These are phyloP conservation scores for Salminus brasiliensis DNA, from an alignment of 2,113 vertebrate genomes.

Conservation along the genomic window DNA sequence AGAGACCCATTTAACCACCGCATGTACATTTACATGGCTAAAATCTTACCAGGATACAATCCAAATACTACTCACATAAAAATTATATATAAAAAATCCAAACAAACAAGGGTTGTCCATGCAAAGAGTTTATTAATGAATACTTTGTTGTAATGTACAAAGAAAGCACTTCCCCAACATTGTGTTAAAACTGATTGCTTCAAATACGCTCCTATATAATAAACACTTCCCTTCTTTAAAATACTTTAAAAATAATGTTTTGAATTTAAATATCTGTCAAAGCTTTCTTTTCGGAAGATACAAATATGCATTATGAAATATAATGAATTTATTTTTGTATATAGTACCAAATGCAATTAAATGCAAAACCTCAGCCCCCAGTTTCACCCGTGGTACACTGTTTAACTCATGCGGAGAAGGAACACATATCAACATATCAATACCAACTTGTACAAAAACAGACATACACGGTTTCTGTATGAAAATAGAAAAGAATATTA, in stretches of 20 bases:
- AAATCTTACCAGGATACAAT: too few species aligned
- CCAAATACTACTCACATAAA: too few species aligned
- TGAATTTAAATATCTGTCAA: slow-evolving; percentile 78
- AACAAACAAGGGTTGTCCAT: slow-evolving; percentile 64
- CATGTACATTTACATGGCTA: too few species aligned
- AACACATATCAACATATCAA: slow-evolving; percentile 44
- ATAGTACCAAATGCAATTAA: slow-evolving; percentile 80
- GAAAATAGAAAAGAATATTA: slow-evolving; percentile 79
- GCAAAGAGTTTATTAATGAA: slow-evolving; percentile 82
- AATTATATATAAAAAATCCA: too few species aligned
- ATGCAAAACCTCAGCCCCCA: slow-evolving; percentile 69
- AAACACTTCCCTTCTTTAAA: slow-evolving; percentile 74
- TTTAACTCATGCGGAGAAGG: slow-evolving; percentile 72
- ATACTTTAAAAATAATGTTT: slow-evolving; percentile 78
- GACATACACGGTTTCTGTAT: slow-evolving; percentile 76
- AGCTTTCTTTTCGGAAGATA: slow-evolving; percentile 70
- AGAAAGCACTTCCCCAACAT: slow-evolving; percentile 62
- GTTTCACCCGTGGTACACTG: slow-evolving; percentile 62
- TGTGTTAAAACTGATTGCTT: slow-evolving; percentile 69
- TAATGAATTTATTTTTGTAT: slow-evolving; percentile 76
- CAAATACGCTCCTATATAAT: slow-evolving; percentile 65
- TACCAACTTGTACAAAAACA: slow-evolving; percentile 64
- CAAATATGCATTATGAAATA: slow-evolving; percentile 84
- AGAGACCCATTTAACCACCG: too few species aligned
- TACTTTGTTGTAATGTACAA: slow-evolving; percentile 75